A percentile compares a stretch with the other conserved stretches of the same genome.
These are phyloP conservation scores for Macaca mulatta DNA, from an alignment of 2,113 vertebrate genomes.

Conservation along the genomic window DNA sequence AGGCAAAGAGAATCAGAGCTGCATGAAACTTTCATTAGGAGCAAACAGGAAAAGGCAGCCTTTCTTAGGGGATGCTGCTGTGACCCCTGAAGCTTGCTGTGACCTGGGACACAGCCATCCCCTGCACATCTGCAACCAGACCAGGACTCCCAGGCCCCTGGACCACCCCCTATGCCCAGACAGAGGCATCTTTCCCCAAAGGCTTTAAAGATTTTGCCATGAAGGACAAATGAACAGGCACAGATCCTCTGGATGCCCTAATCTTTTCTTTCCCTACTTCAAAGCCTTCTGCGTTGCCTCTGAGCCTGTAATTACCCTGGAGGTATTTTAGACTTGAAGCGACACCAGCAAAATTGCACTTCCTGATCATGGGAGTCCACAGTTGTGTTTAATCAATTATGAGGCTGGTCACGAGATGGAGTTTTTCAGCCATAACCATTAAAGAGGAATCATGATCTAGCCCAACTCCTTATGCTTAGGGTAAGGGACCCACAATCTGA, in stretches of 20 bases:
- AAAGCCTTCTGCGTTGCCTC: constrained; percentile 83
- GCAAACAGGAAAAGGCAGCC: constrained; percentile 71
- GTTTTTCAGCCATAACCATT: constrained; percentile 82
- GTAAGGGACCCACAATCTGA: constrained; percentile 68
- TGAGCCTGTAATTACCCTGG: constrained; percentile 86
- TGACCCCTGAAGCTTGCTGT: constrained; percentile 82
- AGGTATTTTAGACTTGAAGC: constrained; percentile 86
- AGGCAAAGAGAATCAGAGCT: constrained; percentile 79
- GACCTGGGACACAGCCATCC: constrained; percentile 59
- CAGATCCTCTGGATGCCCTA: constrained; percentile 77
- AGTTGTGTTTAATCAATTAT: constrained; percentile 89
- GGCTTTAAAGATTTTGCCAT: constrained; percentile 72
- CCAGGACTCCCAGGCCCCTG: neutral
- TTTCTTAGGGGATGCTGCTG: constrained; percentile 52
- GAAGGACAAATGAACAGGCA: constrained; percentile 83
- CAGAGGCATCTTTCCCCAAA: constrained; percentile 61
- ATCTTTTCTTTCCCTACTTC: constrained; percentile 86
- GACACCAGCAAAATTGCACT: constrained; percentile 84
- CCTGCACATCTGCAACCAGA: constrained; percentile 79
- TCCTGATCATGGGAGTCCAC: constrained; percentile 83
- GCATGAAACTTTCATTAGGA: constrained; percentile 83
- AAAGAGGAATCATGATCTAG: constrained; percentile 77
- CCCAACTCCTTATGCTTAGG: constrained; percentile 67
- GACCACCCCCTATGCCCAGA: neutral
- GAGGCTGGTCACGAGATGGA: constrained; percentile 84